Evolutionary conservation across 2,113 vertebrate species (phyloP), one percentile per base, ranked within the genome.

Genomic region (Neogale vison): DNA sequence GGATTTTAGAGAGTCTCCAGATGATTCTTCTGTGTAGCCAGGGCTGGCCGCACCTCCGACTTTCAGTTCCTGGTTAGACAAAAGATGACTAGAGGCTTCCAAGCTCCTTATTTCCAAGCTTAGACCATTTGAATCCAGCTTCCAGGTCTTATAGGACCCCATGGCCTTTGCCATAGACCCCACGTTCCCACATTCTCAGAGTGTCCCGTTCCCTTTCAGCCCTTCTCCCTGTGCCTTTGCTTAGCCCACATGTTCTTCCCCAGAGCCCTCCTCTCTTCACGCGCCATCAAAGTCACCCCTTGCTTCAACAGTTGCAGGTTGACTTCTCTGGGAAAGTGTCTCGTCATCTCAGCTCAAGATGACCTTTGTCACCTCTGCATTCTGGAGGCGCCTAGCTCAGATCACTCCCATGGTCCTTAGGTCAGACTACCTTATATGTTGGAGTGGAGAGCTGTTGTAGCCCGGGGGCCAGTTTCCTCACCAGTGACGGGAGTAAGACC

Each of bases 181-280:
- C 31, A 3, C 4, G 34, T 1, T 61, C 67, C 13, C 65, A 50
- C 0, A 1, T 36, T 65, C 61, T 65, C 42, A 82, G 67, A 61
- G 20, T 3, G 14, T 45, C 12, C 15, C 5, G 1, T 82, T 15
- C 1, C 3, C 31, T 14, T 0, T 10, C 20, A 72, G 12, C 26
- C 47, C 71, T 47, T 29, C 65, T 59, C 36, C 69, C 18, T 0
- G 3, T 36, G 26, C 34, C 76, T 63, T 52, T 55, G 21, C 26
- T 83, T 47, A 69, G 23, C 34, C 76, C 36, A 4, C 1, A 0
- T 14, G 18, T 6, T 24, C 18, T 1, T 13, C 8, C 13, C 34
- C 18, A 10, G 34, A 76, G 26, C 18, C 29, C 55, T 76, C 24
- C 7, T 84, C 59, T 61, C 61, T 12, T 20, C 0, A 1, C 1